phyloP scores from a whole-genome alignment of 2,888 invertebrate species.

The Noctua fimbriata region DNA sequence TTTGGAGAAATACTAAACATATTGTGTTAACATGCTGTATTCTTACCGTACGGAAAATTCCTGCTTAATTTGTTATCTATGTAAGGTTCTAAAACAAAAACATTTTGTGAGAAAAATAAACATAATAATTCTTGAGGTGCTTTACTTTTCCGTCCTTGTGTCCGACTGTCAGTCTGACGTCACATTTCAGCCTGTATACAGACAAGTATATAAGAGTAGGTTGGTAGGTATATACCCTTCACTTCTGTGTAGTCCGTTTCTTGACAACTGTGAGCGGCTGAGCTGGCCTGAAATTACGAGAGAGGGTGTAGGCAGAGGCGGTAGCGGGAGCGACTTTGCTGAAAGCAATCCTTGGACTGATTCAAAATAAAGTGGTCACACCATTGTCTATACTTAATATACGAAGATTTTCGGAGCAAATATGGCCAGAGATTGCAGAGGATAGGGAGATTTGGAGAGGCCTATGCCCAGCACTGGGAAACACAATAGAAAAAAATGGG shows the following conservation, averaged over 20 bases:
- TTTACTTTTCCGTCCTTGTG: neutral
- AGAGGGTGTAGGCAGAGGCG: neutral
- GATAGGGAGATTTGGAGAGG: neutral
- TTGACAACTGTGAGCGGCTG: conserved; percentile 16
- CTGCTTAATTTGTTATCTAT: too few relatives aligned
- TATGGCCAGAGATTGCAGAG: neutral
- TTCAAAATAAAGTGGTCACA: neutral
- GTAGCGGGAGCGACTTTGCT: neutral
- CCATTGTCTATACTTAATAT: neutral
- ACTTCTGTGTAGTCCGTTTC: neutral
- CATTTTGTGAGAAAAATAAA: neutral
- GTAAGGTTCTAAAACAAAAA: neutral
- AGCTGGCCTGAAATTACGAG: neutral
- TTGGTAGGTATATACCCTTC: neutral
- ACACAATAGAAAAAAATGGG: neutral
- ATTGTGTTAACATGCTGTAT: neutral
- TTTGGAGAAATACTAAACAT: neutral
- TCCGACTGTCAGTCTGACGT: neutral
- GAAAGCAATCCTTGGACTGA: neutral
- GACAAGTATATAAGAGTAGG: neutral
- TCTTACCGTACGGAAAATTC: neutral
- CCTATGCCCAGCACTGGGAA: neutral
- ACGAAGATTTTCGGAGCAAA: neutral
- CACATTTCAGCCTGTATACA: neutral
- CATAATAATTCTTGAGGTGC: too few relatives aligned